phyloP scores from a whole-genome alignment of 2,888 invertebrate genomes.

The Eristalinus aeneus region DNA sequence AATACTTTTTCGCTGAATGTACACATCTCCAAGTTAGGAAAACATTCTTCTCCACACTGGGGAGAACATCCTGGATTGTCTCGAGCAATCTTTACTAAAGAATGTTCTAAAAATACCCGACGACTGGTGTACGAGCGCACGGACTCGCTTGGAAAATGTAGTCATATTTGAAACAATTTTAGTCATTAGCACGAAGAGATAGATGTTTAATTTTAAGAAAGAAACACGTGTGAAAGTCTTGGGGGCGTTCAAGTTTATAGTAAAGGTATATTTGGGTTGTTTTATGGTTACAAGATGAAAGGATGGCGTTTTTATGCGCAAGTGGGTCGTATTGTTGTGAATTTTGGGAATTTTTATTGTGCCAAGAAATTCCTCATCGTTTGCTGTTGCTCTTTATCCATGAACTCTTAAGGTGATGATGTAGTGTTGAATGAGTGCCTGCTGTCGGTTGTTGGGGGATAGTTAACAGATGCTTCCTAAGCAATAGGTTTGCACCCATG shows the following conservation, averaged over 20 bases:
- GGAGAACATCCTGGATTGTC: not conserved
- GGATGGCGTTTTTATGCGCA: not conserved
- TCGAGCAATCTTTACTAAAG: slow-evolving; percentile 1
- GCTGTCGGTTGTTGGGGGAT: too few species aligned
- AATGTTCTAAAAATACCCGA: slow-evolving; percentile 49
- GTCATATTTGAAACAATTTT: slow-evolving; percentile 42
- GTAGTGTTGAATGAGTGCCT: not conserved
- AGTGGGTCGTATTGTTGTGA: not conserved
- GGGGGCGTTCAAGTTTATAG: slow-evolving; percentile 19
- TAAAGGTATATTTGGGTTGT: not conserved
- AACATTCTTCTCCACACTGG: not conserved
- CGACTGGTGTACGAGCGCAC: slow-evolving; percentile 18
- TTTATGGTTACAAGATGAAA: not conserved
- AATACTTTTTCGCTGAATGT: not conserved
- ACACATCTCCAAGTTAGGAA: not conserved
- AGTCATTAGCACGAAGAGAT: not conserved
- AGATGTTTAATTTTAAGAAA: slow-evolving; percentile 6
- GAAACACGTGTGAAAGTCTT: slow-evolving; percentile 29
- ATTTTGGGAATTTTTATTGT: not conserved
- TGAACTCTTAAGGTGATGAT: not conserved
- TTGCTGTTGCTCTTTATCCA: not conserved
- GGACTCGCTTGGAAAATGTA: slow-evolving; percentile 15
- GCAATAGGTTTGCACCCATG: too few species aligned
- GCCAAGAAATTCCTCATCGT: not conserved
- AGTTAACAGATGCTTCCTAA: too few species aligned